A percentile compares a stretch with the other conserved stretches of the same genome.
phyloP scores from a whole-genome alignment of 1,140 invertebrate species.

The Temnothorax nylanderi region DNA sequence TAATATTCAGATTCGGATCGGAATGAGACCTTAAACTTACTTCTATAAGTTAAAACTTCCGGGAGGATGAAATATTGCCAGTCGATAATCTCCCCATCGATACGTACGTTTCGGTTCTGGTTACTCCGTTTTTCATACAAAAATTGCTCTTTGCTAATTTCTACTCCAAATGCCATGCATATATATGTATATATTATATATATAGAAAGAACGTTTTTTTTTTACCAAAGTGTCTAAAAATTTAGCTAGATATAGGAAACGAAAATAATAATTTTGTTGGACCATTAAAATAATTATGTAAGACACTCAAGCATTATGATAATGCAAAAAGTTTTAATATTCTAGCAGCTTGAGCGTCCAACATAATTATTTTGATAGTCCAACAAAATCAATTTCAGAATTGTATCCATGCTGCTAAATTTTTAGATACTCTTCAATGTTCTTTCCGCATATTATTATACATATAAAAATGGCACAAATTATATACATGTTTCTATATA shows the following conservation, averaged over 20 bases:
- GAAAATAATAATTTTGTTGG: too few species aligned
- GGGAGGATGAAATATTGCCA: conserved; percentile 25
- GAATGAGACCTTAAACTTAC: conserved; percentile 12
- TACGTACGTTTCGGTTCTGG: not conserved
- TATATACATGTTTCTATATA: not conserved
- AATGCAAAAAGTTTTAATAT: too few species aligned
- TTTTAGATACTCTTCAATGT: too few species aligned
- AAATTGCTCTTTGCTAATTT: not conserved
- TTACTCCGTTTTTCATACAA: not conserved
- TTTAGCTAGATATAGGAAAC: too few species aligned
- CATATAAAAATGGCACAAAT: not conserved
- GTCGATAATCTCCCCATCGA: not conserved
- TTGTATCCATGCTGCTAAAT: too few species aligned
- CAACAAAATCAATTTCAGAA: too few species aligned
- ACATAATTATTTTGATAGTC: too few species aligned
- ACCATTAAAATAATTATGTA: too few species aligned
- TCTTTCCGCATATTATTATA: not conserved
- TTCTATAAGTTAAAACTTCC: not conserved
- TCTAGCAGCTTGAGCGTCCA: too few species aligned
- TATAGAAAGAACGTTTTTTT: not conserved
- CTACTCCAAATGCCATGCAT: not conserved
- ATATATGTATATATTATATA: not conserved
- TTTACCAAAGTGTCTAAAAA: too few species aligned
- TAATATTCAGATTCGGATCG: conserved; percentile 31
- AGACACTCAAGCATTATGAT: too few species aligned